A percentile compares a stretch with the other conserved stretches of the same genome.
Evolutionary conservation across 2,888 invertebrate species (phyloP).

Genomic region (Agrilus mali): DNA sequence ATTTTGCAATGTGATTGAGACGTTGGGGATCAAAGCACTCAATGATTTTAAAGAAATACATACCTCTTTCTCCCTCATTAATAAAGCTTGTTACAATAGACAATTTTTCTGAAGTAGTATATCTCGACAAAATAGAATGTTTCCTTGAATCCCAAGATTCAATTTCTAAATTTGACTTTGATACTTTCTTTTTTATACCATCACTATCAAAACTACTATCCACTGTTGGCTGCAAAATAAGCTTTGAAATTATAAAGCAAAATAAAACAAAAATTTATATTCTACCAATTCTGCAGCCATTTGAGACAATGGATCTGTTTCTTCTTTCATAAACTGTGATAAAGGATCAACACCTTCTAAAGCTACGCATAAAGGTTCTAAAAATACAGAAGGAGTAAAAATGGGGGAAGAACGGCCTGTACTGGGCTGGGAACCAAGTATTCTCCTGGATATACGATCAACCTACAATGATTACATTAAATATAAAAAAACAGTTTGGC

Average conservation of each 20-base stretch:
- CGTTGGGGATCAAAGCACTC: too few relatives aligned
- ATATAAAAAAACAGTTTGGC: too few relatives aligned
- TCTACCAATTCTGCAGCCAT: conserved; percentile 42
- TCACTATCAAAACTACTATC: conserved; percentile 11
- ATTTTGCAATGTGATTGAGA: too few relatives aligned
- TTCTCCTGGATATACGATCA: conserved; percentile 40
- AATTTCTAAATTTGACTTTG: conserved; percentile 29
- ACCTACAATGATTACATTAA: conserved; percentile 27
- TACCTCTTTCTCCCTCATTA: conserved; percentile 70
- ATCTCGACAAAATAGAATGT: conserved; percentile 70
- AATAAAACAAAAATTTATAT: conserved; percentile 3
- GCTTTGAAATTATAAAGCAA: conserved; percentile 1
- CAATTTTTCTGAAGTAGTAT: conserved; percentile 86
- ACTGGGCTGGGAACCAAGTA: conserved; percentile 35
- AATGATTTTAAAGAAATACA: background rate
- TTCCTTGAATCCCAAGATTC: conserved; percentile 72
- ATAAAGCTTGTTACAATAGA: conserved; percentile 83
- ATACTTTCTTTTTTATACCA: conserved; percentile 23
- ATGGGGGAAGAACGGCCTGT: conserved; percentile 40
- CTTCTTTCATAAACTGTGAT: conserved; percentile 52
- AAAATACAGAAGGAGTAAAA: conserved; percentile 29
- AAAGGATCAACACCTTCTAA: conserved; percentile 64
- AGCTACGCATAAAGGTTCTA: conserved; percentile 42
- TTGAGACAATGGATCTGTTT: conserved; percentile 52
- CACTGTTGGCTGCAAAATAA: conserved; percentile 14